phyloP scores from a whole-genome alignment of 2,113 vertebrate species.

The Myrmecophaga tridactyla region DNA sequence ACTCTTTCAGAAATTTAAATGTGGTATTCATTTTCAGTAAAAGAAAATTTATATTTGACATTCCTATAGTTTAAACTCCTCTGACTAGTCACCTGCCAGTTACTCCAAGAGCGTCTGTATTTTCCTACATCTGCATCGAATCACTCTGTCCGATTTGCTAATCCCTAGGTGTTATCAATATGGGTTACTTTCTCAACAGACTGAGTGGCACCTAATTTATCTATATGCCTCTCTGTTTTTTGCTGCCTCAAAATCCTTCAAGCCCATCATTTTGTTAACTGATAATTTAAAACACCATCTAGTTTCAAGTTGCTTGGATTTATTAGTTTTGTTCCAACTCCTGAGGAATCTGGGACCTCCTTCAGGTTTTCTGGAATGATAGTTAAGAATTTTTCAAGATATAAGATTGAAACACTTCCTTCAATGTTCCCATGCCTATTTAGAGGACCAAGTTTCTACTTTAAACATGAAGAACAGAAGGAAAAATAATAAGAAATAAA shows the following conservation, averaged over 20 bases:
- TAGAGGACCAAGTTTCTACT: conserved; percentile 2
- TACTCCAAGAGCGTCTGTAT: conserved; percentile 36
- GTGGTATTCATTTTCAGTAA: conserved; percentile 55
- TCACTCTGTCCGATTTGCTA: conserved; percentile 19
- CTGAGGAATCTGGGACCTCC: conserved; percentile 45
- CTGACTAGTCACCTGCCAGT: conserved; percentile 67
- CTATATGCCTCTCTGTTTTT: not conserved
- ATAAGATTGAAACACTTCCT: conserved; percentile 35
- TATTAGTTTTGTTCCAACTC: not conserved
- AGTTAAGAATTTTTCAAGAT: conserved; percentile 59
- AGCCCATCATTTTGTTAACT: not conserved
- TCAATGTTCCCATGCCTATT: not conserved
- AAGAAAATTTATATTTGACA: conserved; percentile 78
- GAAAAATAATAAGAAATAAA: conserved; percentile 26
- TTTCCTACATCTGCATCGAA: not conserved
- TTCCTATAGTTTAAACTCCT: conserved; percentile 58
- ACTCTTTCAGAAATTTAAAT: conserved; percentile 74
- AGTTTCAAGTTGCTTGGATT: conserved; percentile 14
- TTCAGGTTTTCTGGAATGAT: conserved; percentile 30
- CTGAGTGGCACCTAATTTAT: not conserved
- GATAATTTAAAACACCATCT: not conserved
- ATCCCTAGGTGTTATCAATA: not conserved
- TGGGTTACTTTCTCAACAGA: not conserved
- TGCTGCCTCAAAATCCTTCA: not conserved
- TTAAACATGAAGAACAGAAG: conserved; percentile 26